Conservation (phyloP, 2,888 invertebrate species). For the Melangyna quadrimaculata region DNA sequence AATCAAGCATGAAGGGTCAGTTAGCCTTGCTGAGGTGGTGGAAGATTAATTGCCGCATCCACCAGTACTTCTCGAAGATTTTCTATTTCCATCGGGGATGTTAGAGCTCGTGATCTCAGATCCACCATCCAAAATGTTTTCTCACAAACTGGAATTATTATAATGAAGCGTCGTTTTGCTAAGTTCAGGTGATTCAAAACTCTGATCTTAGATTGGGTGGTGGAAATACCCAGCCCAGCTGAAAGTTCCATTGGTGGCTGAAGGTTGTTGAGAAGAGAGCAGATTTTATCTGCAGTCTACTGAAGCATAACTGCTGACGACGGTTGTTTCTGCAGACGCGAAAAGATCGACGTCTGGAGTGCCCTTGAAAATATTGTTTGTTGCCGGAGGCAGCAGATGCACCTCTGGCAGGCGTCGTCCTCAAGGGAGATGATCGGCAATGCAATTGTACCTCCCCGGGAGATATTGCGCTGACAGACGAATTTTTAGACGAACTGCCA, state of each 20-base stretch:
- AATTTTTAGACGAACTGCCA: conserved; percentile 38
- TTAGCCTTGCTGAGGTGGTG: conserved; percentile 8
- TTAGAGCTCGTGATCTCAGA: conserved; percentile 17
- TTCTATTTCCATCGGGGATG: background rate
- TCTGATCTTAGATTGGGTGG: no score
- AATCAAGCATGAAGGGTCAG: conserved; percentile 39
- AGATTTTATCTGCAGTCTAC: conserved; percentile 42
- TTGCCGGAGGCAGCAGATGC: conserved; percentile 25
- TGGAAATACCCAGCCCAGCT: no score
- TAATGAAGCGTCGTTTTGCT: conserved; percentile 26
- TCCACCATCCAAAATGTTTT: conserved; percentile 49
- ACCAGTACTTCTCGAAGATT: no score
- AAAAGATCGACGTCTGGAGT: conserved; percentile 53
- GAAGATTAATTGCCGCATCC: conserved; percentile 11
- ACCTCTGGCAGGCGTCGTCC: conserved; percentile 19
- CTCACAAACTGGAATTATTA: conserved; percentile 34
- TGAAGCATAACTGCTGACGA: conserved; percentile 42
- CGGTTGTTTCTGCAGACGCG: conserved; percentile 41
- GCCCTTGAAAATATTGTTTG: conserved; percentile 31
- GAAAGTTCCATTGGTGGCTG: no score
- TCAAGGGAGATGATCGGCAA: conserved; percentile 32
- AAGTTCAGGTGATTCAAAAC: no score
- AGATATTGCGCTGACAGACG: conserved; percentile 37
- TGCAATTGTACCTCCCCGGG: conserved; percentile 48
- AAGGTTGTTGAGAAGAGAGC: conserved; percentile 44